Evolutionary conservation across 2,797 vertebrate genomes (phyloP).

Genomic region (Brachyrhaphis roseni): DNA sequence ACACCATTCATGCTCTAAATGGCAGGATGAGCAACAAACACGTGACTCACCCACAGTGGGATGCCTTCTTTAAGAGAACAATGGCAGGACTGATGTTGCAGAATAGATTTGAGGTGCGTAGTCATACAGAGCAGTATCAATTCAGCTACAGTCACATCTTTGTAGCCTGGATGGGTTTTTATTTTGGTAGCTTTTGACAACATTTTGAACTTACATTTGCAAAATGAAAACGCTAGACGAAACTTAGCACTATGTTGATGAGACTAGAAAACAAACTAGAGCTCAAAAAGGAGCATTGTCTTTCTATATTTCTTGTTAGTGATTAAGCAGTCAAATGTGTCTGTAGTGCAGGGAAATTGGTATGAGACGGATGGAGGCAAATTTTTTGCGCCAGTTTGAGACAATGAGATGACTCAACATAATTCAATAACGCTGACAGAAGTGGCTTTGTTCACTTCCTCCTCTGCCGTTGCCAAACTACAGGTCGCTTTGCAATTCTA

Average conservation of each 20-base stretch:
- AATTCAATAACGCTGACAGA: no score
- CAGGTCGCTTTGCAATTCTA: no score
- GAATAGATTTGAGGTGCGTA: background rate
- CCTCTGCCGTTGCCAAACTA: no score
- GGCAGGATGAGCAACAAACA: background rate
- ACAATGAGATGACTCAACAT: no score
- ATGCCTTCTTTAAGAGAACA: background rate
- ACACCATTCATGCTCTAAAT: background rate
- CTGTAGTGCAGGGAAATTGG: background rate
- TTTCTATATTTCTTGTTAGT: background rate
- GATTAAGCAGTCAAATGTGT: background rate
- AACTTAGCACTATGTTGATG: background rate
- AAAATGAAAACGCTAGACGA: background rate
- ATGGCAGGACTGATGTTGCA: background rate
- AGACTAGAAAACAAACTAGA: background rate
- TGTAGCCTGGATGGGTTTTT: background rate
- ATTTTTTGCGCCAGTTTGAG: no score
- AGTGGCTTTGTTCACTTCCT: no score
- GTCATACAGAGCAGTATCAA: background rate
- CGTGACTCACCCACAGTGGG: background rate
- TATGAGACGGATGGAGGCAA: background rate
- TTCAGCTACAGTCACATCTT: background rate
- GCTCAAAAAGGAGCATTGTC: background rate
- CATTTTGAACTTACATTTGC: background rate
- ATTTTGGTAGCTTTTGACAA: background rate